These are phyloP conservation scores for Bombus balteatus DNA, from an alignment of 1,140 invertebrate genomes.

Conservation along the genomic window DNA sequence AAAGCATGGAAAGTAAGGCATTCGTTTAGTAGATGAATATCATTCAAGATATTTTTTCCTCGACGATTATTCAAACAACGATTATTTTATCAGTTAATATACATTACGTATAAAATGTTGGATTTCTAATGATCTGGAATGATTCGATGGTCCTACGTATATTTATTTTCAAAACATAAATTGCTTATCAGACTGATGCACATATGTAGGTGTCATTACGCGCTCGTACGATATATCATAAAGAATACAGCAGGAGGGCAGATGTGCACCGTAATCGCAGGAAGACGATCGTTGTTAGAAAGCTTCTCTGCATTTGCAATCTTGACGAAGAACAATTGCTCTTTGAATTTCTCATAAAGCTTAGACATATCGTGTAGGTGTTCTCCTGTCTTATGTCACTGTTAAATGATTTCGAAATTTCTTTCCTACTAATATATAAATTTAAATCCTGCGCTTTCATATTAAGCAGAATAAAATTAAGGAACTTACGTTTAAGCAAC, in stretches of 20 bases:
- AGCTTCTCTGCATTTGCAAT: constrained; percentile 29
- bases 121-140: too few species aligned
- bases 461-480: not conserved
- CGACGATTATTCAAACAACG: too few species aligned
- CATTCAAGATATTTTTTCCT: too few species aligned
- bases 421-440: too few species aligned
- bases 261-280: constrained; percentile 56
- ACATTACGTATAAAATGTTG: too few species aligned
- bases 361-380: constrained; percentile 24
- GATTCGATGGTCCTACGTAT: not conserved
- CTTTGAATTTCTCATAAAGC: constrained; percentile 34
- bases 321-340: constrained; percentile 53
- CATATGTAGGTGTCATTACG: constrained; percentile 38
- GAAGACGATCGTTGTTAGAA: constrained; percentile 56
- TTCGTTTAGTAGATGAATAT: too few species aligned
- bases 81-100: too few species aligned
- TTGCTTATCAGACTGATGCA: constrained; percentile 1
- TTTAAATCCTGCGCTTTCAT: not conserved
- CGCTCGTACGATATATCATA: not conserved
- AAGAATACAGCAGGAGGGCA: constrained; percentile 46
- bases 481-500: not conserved
- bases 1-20: too few species aligned
- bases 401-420: not conserved
- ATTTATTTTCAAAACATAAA: constrained; percentile 30
- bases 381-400: not conserved